Evolutionary conservation across 2,888 invertebrate species (phyloP), one percentile per base, ranked within the genome.

Genomic region (Agonopterix heracliana): DNA sequence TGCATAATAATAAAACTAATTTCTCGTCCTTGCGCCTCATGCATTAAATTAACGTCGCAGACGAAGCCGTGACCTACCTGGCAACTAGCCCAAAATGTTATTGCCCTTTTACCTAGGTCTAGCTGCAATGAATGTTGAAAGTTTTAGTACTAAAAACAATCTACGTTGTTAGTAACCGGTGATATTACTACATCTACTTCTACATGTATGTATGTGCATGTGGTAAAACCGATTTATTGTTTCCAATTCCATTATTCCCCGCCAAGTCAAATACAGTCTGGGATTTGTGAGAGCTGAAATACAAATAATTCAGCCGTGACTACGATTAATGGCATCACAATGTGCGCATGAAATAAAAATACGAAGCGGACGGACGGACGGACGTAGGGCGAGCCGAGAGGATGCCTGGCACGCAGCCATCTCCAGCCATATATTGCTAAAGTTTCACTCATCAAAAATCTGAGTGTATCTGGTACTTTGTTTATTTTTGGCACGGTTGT

Each of bases 301-400:
- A 60, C 59, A 60, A 61, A 62, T 63, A 64, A 65, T 68, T 64
- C 69, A 67, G 63, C 56, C 54, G 55, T 55, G 60, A 54, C 55
- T 64, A 66, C 67, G 70, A 78, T 77, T 74, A 75, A 77, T 68
- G 67, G 73, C 69, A 73, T 68, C 70, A 74, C 71, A 73, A 70
- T 72, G 71, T 71, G 68, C 68, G 66, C 68, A 69, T 71, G 63
- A 76, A 78, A 78, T 75, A 79, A 79, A 82, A 80, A 81, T 74
- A 78, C 73, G 65, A 67, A 64, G 61, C 64, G 60, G 57, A 63
- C 63, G 65, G 63, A 64, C 72, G 71, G 61, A 64, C 66, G 67
- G 66, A 26, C 64, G 62, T 9, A 34, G 12, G 38, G 47, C 38
- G 36, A 10, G 38, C 12, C 47, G 38, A 36, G 67, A 68, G 68